Evolutionary conservation across 2,888 invertebrate genomes (phyloP).

Genomic region (Trichogramma dendrolimi): DNA sequence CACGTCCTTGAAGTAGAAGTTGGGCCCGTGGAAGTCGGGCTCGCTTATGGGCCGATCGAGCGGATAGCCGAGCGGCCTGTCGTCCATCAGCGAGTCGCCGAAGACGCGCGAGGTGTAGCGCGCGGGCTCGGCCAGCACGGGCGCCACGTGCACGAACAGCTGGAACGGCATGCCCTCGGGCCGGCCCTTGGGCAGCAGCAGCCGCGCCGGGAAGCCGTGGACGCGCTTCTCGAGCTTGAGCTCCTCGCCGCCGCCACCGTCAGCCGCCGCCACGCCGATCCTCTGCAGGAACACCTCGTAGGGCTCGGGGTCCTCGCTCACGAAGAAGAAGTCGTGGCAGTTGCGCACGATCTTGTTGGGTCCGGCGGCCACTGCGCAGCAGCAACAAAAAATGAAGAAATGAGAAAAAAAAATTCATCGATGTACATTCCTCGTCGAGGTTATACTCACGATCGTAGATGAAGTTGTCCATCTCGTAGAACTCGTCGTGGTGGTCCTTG

Average conservation of each 20-base stretch:
- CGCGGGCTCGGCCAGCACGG: conserved; percentile 54
- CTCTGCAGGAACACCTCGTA: conserved; percentile 41
- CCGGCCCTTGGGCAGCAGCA: conserved; percentile 69
- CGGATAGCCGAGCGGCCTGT: conserved; percentile 68
- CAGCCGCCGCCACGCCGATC: conserved; percentile 32
- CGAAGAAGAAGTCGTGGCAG: conserved; percentile 64
- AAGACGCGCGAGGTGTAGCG: conserved; percentile 51
- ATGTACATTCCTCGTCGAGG: not conserved
- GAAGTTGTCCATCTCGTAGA: conserved; percentile 57
- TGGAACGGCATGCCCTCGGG: conserved; percentile 64
- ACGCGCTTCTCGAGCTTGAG: conserved; percentile 51
- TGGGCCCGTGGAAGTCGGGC: conserved; percentile 61
- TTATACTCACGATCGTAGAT: conserved; percentile 42
- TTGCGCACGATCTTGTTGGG: conserved; percentile 65
- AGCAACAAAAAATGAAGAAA: conserved; percentile 17
- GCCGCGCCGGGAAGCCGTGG: conserved; percentile 68
- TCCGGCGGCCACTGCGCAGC: conserved; percentile 57
- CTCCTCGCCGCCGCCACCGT: conserved; percentile 53
- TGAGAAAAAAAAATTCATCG: not conserved
- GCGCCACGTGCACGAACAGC: conserved; percentile 62
- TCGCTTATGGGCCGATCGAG: conserved; percentile 65
- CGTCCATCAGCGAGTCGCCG: conserved; percentile 55
- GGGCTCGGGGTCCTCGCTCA: conserved; percentile 56
- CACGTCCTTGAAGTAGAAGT: conserved; percentile 65
- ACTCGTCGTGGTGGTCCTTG: conserved; percentile 59